phyloP scores from a whole-genome alignment of 2,797 vertebrate genomes.

The Brachyalestes nurse region DNA sequence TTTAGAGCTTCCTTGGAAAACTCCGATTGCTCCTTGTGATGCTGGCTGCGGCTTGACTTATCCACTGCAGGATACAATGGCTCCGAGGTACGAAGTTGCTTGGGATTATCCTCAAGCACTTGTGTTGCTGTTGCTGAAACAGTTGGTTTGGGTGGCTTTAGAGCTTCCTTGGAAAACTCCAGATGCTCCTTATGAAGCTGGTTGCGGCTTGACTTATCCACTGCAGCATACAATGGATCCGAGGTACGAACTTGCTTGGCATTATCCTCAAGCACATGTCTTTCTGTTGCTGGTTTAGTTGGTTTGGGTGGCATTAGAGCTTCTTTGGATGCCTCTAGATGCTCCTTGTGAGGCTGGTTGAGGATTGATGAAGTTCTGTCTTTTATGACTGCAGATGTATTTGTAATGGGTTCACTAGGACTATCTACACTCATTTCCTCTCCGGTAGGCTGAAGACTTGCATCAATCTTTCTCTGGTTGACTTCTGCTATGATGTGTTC shows the following conservation, averaged over 20 bases:
- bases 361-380: conserved; percentile 48
- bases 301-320: conserved; percentile 65
- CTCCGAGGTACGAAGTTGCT: conserved; percentile 40
- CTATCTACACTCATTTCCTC: conserved; percentile 79
- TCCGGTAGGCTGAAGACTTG: conserved; percentile 44
- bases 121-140: conserved; percentile 29
- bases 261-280: conserved; percentile 36
- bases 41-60: conserved; percentile 41
- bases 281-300: conserved; percentile 22
- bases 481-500: conserved; percentile 81
- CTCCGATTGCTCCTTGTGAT: conserved; percentile 42
- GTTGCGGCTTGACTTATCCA: conserved; percentile 36
- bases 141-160: conserved; percentile 63
- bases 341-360: conserved; percentile 39
- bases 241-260: conserved; percentile 47
- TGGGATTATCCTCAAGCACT: conserved; percentile 46
- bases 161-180: conserved; percentile 57
- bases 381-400: conserved; percentile 32
- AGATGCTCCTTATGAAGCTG: conserved; percentile 42
- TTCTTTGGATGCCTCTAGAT: conserved; percentile 51
- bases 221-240: conserved; percentile 39
- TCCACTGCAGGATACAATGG: conserved; percentile 39
- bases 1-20: conserved; percentile 59
- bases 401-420: conserved; percentile 54
- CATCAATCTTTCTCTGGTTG: conserved; percentile 69